Percentiles rank a stretch among this genome's conserved stretches.
Evolutionary conservation across 2,888 invertebrate species (phyloP).

Genomic region (Sarcophaga subvicina): DNA sequence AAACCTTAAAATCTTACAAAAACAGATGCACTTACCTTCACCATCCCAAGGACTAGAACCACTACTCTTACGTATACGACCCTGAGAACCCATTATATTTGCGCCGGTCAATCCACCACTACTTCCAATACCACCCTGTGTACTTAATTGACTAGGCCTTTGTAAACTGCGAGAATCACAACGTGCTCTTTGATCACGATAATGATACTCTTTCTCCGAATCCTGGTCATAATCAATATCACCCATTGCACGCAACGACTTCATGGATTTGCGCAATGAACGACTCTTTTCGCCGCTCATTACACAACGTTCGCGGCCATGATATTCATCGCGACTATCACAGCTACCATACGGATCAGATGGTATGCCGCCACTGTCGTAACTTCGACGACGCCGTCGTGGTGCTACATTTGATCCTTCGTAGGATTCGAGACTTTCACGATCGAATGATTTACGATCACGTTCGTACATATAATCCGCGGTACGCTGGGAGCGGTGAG

Average conservation of each 20-base stretch:
- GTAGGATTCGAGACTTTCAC: constrained; percentile 81
- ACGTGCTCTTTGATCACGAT: constrained; percentile 70
- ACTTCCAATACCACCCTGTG: constrained; percentile 69
- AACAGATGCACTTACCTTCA: constrained; percentile 76
- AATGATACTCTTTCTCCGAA: constrained; percentile 82
- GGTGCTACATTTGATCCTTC: constrained; percentile 76
- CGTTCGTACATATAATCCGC: constrained; percentile 80
- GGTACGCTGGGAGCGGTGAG: constrained; percentile 58
- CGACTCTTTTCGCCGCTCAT: constrained; percentile 76
- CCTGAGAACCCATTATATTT: constrained; percentile 65
- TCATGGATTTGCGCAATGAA: constrained; percentile 79
- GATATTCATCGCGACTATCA: constrained; percentile 81
- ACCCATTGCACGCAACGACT: constrained; percentile 76
- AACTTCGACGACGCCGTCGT: constrained; percentile 79
- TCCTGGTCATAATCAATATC: constrained; percentile 83
- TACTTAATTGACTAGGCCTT: constrained; percentile 77
- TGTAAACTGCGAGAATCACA: constrained; percentile 79
- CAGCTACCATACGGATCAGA: constrained; percentile 81
- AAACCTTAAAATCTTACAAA: background rate
- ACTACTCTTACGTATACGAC: constrained; percentile 80
- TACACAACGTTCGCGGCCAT: constrained; percentile 78
- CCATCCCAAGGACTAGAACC: constrained; percentile 84
- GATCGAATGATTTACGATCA: constrained; percentile 81
- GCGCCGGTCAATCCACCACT: constrained; percentile 7
- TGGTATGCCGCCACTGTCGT: constrained; percentile 78